A percentile compares a stretch with the other conserved stretches of the same genome.
Conservation (phyloP, 2,888 invertebrate species). For the Aradus depressus region DNA sequence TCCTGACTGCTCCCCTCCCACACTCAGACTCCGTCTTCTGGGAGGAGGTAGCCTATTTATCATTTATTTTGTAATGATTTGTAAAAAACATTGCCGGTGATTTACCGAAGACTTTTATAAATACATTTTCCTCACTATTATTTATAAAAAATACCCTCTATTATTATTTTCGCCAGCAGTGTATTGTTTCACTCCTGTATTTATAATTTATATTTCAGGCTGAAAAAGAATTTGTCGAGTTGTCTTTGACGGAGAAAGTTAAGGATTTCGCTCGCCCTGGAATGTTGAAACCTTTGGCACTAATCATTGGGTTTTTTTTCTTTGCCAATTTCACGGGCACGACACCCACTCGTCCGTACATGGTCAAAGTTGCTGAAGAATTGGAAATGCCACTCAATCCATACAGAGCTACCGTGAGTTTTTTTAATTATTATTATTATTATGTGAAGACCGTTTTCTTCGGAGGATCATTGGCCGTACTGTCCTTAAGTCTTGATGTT, state of each 20-base stretch:
- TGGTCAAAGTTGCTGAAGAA: conserved; percentile 44
- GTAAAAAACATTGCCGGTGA: no score
- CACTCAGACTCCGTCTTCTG: no score
- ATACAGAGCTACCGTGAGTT: conserved; percentile 44
- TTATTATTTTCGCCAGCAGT: not conserved
- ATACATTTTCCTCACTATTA: no score
- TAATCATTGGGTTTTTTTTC: conserved; percentile 45
- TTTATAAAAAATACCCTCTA: not conserved
- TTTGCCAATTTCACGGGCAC: conserved; percentile 44
- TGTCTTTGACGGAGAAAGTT: conserved; percentile 18
- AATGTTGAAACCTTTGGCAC: conserved; percentile 42
- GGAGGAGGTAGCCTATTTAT: no score
- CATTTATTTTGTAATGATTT: no score
- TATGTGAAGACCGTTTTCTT: no score
- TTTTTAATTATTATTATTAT: not conserved
- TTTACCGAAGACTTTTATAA: no score
- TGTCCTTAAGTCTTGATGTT: no score
- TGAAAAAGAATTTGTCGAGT: conserved; percentile 9
- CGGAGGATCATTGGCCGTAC: no score
- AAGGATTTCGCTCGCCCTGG: conserved; percentile 38
- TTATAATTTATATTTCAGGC: not conserved
- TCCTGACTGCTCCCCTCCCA: no score
- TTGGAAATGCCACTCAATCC: conserved; percentile 35
- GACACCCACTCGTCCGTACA: conserved; percentile 43
- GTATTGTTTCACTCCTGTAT: not conserved